phyloP scores from a whole-genome alignment of 2,113 vertebrate species.

The Phrynosoma blainvillii region DNA sequence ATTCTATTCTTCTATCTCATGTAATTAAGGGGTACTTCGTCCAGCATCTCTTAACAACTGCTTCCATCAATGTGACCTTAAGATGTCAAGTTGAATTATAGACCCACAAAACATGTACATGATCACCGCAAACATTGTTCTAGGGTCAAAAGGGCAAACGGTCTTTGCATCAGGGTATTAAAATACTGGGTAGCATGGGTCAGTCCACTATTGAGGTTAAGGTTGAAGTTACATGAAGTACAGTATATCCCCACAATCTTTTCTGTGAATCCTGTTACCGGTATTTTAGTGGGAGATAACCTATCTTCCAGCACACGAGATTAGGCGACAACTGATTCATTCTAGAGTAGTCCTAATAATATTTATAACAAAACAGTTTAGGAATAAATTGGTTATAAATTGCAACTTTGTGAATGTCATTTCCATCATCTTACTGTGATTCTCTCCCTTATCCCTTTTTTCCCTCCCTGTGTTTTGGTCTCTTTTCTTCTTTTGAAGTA shows the following conservation, averaged over 20 bases:
- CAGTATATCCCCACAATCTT: conserved; percentile 1
- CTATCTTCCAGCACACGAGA: neutral
- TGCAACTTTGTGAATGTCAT: neutral
- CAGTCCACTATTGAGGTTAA: neutral
- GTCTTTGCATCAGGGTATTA: neutral
- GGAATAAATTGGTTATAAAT: neutral
- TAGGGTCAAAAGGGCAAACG: neutral
- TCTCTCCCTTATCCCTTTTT: too few relatives aligned
- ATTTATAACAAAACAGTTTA: neutral
- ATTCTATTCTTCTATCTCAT: neutral
- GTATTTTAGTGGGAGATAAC: neutral
- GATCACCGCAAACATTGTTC: neutral
- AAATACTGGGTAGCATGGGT: neutral
- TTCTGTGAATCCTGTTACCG: neutral
- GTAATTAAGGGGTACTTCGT: neutral
- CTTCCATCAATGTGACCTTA: neutral
- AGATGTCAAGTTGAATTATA: neutral
- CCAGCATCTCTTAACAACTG: neutral
- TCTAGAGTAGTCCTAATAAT: neutral
- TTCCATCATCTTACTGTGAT: neutral
- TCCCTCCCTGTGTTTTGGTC: neutral
- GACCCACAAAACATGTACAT: neutral
- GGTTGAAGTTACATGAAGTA: neutral
- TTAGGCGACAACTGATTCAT: neutral
- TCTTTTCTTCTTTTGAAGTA: neutral